phyloP scores from a whole-genome alignment of 2,888 invertebrate genomes.

The Oscheius sp. region DNA sequence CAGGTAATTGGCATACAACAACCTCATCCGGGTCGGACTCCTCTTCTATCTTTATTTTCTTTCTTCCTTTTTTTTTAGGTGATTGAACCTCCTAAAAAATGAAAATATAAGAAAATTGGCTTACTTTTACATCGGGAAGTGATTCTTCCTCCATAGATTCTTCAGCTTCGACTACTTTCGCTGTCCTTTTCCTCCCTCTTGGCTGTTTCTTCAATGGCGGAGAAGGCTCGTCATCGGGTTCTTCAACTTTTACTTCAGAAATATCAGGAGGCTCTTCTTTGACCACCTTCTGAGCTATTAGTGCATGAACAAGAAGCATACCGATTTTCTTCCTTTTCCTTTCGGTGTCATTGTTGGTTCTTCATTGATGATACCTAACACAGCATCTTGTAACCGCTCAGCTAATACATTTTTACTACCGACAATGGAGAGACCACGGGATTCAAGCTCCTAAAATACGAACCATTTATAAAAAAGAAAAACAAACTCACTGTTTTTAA shows the following conservation, averaged over 20 bases:
- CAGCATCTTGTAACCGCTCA: conserved; percentile 39
- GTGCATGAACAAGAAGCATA: not conserved
- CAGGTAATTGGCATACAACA: no score
- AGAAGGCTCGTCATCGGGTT: not conserved
- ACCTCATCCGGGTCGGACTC: not conserved
- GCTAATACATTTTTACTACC: conserved; percentile 38
- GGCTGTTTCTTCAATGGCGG: not conserved
- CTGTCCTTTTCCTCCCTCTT: not conserved
- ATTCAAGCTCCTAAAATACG: conserved; percentile 38
- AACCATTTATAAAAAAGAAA: not conserved
- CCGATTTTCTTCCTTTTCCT: not conserved
- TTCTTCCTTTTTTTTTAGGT: not conserved
- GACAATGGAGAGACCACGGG: conserved; percentile 35
- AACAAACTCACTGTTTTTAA: conserved; percentile 14
- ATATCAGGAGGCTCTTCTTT: conserved; percentile 3
- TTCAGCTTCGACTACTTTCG: not conserved
- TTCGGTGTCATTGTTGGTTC: not conserved
- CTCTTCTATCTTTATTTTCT: not conserved
- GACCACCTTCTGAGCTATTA: not conserved
- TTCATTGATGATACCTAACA: conserved; percentile 14
- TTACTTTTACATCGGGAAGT: not conserved
- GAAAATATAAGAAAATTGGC: not conserved
- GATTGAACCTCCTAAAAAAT: no score
- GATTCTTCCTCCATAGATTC: not conserved
- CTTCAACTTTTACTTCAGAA: conserved; percentile 2